A percentile compares a stretch with the other conserved stretches of the same genome.
Evolutionary conservation across 2,888 invertebrate species (phyloP).

Genomic region (Archips xylosteana): DNA sequence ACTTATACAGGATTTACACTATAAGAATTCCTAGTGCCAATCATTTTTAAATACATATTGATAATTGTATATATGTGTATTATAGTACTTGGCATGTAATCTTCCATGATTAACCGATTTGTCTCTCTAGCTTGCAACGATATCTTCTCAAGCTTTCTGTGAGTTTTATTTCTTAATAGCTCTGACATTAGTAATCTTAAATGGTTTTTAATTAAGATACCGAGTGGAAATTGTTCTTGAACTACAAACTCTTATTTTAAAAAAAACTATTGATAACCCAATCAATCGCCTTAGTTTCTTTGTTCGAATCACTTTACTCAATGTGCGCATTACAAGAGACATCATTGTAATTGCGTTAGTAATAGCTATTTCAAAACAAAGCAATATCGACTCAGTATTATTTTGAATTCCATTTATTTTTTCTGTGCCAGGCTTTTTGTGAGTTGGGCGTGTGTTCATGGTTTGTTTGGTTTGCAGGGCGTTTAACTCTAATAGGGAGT

Average conservation of each 20-base stretch:
- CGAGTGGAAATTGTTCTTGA: background rate
- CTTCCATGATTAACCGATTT: background rate
- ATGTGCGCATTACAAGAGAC: background rate
- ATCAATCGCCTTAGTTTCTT: background rate
- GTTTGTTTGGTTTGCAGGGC: constrained; percentile 65
- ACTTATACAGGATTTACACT: background rate
- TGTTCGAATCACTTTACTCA: background rate
- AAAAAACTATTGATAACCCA: background rate
- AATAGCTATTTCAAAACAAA: background rate
- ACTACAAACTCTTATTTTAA: background rate
- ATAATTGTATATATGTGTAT: background rate
- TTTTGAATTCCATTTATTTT: constrained; percentile 17
- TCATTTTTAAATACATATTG: background rate
- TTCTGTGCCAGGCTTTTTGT: constrained; percentile 6
- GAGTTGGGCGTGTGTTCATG: constrained; percentile 46
- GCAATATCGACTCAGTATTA: background rate
- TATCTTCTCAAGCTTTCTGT: constrained; percentile 21
- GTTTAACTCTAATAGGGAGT: constrained; percentile 65
- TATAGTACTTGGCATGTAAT: background rate
- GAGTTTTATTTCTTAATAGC: constrained; percentile 5
- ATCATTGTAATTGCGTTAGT: constrained; percentile 1
- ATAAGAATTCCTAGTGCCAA: background rate
- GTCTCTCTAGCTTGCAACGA: constrained; percentile 1
- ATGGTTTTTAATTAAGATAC: constrained; percentile 16
- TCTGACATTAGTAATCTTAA: constrained; percentile 6